Evolutionary conservation across 2,797 vertebrate species (phyloP), one percentile per base, ranked within the genome.

Genomic region (Molothrus aeneus): DNA sequence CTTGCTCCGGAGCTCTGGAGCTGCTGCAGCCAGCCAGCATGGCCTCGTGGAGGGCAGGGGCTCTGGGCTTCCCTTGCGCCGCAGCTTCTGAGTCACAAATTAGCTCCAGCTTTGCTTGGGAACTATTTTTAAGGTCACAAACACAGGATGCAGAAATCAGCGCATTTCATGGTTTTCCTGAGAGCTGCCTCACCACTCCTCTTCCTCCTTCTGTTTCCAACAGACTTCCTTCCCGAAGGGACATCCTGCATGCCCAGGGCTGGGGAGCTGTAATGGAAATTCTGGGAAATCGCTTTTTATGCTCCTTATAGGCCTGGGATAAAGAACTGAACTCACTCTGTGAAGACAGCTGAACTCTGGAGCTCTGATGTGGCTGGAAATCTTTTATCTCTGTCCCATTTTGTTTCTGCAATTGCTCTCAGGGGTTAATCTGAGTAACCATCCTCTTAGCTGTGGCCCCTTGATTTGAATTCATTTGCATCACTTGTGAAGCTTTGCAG

Each of bases 141-240:
- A 95, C 77, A 95, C 96, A 96, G 94, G 96, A 97, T 96, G 83
- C 89, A 89, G 91, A 96, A 97, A 92, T 91, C 88, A 89, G 91
- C 66, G 6, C 4, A 20, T 86, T 97, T 91, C 90, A 78, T 94
- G 85, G 48, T 73, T 96, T 97, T 96, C 93, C 93, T 95, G 94
- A 96, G 90, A 64, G 66, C 82, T 95, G 93, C 88, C 93, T 97
- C 94, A 96, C 96, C 92, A 90, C 93, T 96, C 94, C 94, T 94
- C 94, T 97, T 97, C 94, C 96, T 97, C 92, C 96, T 91, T 96
- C 95, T 96, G 95, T 95, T 96, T 95, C 95, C 93, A 96, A 29
- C 86, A 93, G 95, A 95, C 95, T 96, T 97, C 95, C 96, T 97
- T 97, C 93, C 94, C 85, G 92, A 87, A 38, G 80, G 80, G 91